phyloP scores from a whole-genome alignment of 1,140 invertebrate species.

The Wasmannia auropunctata region DNA sequence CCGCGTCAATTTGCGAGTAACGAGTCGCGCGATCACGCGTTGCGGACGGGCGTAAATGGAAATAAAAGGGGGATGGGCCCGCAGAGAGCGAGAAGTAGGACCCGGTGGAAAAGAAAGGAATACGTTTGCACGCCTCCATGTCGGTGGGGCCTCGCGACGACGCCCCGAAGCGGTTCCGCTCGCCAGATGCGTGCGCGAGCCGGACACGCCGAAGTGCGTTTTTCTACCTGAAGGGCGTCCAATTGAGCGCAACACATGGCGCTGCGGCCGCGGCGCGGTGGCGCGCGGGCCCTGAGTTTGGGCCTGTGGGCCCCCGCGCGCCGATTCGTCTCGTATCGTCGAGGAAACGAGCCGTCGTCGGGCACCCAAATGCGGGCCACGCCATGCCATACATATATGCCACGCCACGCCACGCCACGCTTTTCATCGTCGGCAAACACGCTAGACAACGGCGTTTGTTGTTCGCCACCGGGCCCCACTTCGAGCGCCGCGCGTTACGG shows the following conservation, averaged over 20 bases:
- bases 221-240: constrained; percentile 81
- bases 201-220: constrained; percentile 69
- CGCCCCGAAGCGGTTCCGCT: constrained; percentile 73
- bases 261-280: constrained; percentile 50
- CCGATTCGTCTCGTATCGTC: constrained; percentile 73
- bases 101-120: constrained; percentile 49
- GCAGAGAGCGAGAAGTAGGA: constrained; percentile 17
- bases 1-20: constrained; percentile 68
- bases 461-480: neutral
- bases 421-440: constrained; percentile 67
- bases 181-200: constrained; percentile 81
- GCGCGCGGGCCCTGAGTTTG: neutral
- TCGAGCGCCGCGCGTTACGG: neutral
- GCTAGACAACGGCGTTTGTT: constrained; percentile 61
- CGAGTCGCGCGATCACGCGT: constrained; percentile 47
- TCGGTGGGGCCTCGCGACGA: constrained; percentile 34
- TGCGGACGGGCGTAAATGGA: constrained; percentile 14
- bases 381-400: too few relatives aligned
- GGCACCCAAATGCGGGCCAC: neutral
- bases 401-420: constrained; percentile 44
- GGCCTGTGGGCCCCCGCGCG: constrained; percentile 62
- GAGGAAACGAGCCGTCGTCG: constrained; percentile 57
- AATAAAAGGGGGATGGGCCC: neutral
- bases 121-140: constrained; percentile 60
- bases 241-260: constrained; percentile 82